phyloP scores from a whole-genome alignment of 2,797 vertebrate species.

The Acomys russatus region DNA sequence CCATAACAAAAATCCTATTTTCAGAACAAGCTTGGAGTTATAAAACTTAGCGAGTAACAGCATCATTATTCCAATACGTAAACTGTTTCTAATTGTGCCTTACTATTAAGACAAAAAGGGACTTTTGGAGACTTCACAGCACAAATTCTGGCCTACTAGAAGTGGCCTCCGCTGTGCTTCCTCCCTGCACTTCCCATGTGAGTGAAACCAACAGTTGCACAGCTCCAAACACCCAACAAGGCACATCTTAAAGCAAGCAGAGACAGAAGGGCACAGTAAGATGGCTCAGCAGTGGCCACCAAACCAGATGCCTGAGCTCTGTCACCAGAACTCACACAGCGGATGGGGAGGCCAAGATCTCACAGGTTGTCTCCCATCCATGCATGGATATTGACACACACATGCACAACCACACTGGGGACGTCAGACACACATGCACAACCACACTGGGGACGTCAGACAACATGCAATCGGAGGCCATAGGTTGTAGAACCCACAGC shows the following conservation, averaged over 20 bases:
- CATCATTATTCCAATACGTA: background rate
- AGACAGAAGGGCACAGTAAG: background rate
- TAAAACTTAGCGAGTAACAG: background rate
- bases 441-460: background rate
- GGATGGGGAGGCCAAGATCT: background rate
- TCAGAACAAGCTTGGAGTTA: background rate
- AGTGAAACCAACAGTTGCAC: background rate
- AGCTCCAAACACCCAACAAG: background rate
- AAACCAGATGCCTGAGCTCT: background rate
- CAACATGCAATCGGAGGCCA: background rate
- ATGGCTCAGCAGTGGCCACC: background rate
- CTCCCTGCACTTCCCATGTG: background rate
- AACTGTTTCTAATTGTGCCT: conserved; percentile 9
- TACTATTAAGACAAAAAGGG: background rate
- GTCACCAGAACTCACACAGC: background rate
- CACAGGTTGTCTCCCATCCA: background rate
- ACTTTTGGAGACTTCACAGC: background rate
- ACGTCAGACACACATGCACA: too few species aligned
- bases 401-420: rapidly evolving
- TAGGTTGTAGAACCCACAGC: background rate
- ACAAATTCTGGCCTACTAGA: background rate
- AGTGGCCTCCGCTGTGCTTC: background rate
- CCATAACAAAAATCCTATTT: conserved; percentile 23
- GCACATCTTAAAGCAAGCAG: background rate
- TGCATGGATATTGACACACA: too few species aligned